Conservation (phyloP, 2,113 vertebrate species). For the Morone saxatilis region DNA sequence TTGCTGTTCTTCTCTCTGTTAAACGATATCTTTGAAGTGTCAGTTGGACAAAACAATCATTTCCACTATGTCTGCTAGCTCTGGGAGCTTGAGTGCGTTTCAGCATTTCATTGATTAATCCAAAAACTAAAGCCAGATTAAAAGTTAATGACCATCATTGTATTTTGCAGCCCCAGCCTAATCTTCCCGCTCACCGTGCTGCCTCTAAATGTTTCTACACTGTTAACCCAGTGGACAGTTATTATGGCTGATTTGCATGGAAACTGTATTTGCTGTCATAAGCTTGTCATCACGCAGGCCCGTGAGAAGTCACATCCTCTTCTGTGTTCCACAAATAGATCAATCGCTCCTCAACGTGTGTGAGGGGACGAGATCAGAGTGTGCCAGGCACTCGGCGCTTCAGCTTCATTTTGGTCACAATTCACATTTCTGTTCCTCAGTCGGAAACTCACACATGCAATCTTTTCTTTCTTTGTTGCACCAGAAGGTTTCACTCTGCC, state of each 20-base stretch:
- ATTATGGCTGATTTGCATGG: constrained; percentile 19
- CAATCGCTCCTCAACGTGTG: not conserved
- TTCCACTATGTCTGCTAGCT: not conserved
- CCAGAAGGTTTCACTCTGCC: not conserved
- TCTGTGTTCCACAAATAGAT: constrained; percentile 6
- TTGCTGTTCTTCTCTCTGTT: too few relatives aligned
- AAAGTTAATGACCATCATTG: not conserved
- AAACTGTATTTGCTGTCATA: not conserved
- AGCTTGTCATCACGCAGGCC: not conserved
- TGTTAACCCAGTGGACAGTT: not conserved
- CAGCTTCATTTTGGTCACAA: not conserved
- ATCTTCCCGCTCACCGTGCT: not conserved
- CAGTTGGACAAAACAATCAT: too few relatives aligned
- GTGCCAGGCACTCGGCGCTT: not conserved
- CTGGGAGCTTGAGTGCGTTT: not conserved
- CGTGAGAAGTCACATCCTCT: not conserved
- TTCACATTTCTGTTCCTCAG: not conserved
- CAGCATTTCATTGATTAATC: not conserved
- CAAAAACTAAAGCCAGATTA: not conserved
- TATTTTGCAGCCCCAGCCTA: too few relatives aligned
- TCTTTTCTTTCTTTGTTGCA: not conserved
- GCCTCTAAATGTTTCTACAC: not conserved
- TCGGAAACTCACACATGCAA: not conserved
- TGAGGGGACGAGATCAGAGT: not conserved
- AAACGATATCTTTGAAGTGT: too few relatives aligned